Percentiles rank a stretch among this genome's conserved stretches.
These are phyloP conservation scores for Neocrepidodera transversa DNA, from an alignment of 2,888 invertebrate genomes.

Conservation along the genomic window DNA sequence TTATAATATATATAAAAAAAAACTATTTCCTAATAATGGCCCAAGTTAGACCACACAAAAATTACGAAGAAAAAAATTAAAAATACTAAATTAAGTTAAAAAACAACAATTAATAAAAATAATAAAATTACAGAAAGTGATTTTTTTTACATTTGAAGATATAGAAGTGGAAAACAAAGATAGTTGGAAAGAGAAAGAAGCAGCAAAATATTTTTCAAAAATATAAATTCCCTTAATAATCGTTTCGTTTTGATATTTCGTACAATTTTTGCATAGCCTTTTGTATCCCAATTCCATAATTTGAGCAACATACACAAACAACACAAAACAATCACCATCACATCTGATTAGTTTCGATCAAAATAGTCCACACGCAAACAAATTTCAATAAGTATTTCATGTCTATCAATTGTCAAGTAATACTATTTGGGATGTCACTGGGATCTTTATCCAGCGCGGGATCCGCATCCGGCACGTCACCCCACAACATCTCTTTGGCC, in stretches of 20 bases:
- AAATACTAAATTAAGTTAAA: neutral
- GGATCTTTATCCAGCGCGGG: constrained; percentile 55
- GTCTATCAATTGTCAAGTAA: constrained; percentile 52
- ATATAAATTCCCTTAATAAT: no score
- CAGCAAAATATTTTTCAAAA: no score
- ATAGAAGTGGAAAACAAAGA: no score
- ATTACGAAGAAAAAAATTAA: neutral
- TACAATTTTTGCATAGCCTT: constrained; percentile 1
- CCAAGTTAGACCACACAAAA: constrained; percentile 13
- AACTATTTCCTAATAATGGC: constrained; percentile 19
- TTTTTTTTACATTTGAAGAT: no score
- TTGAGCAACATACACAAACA: constrained; percentile 16
- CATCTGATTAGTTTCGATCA: constrained; percentile 11
- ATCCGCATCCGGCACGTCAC: constrained; percentile 48
- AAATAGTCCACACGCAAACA: constrained; percentile 45
- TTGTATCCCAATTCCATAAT: constrained; percentile 17
- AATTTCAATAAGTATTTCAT: constrained; percentile 41
- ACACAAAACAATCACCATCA: constrained; percentile 8
- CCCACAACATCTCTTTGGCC: constrained; percentile 59
- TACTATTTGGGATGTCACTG: constrained; percentile 54
- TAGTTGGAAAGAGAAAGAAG: no score
- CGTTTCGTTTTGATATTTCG: no score
- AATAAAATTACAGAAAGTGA: no score
- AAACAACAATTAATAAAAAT: neutral
- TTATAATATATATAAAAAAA: neutral